Conservation (phyloP, 2,888 invertebrate species). For the Lithophane socia region DNA sequence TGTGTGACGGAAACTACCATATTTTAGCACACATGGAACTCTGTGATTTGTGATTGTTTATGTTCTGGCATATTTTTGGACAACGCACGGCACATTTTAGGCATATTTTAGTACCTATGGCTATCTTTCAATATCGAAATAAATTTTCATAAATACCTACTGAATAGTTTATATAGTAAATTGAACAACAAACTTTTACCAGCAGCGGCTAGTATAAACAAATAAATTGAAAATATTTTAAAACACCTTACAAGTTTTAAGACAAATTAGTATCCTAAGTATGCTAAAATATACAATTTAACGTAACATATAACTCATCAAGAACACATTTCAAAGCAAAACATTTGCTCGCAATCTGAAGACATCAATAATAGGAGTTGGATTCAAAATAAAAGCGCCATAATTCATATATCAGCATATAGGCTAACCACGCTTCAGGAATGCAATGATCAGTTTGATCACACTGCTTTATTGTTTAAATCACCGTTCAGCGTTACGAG, state of each 20-base stretch:
- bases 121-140: neutral
- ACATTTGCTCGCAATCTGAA: neutral
- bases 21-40: neutral
- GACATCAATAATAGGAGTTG: conserved; percentile 9
- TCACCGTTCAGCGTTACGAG: conserved; percentile 54
- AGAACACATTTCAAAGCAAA: neutral
- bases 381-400: conserved; percentile 40
- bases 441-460: conserved; percentile 53
- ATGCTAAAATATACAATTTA: neutral
- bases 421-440: conserved; percentile 57
- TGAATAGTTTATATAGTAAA: neutral
- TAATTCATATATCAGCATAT: conserved; percentile 46
- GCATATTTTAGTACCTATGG: neutral
- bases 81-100: neutral
- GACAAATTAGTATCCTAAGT: neutral
- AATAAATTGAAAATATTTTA: neutral
- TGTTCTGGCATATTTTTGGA: neutral
- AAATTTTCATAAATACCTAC: neutral
- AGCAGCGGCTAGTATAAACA: no score
- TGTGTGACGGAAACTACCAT: neutral
- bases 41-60: neutral
- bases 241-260: neutral
- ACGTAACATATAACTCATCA: no score
- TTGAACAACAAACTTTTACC: no score
- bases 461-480: conserved; percentile 64